phyloP scores from a whole-genome alignment of 2,888 invertebrate genomes.

The Halictus quadricinctus region DNA sequence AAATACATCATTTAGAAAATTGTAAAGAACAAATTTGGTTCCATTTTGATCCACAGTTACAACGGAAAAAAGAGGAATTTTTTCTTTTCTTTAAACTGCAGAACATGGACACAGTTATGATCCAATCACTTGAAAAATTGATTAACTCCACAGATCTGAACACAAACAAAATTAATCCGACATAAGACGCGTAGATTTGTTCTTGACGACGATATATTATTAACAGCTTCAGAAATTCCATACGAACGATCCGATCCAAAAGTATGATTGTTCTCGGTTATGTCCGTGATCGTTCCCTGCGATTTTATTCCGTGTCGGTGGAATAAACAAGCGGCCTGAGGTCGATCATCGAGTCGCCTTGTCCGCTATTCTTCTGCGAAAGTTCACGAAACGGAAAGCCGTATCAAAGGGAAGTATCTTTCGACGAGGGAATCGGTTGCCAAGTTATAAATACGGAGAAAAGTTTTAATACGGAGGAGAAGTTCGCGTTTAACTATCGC shows the following conservation, averaged over 20 bases:
- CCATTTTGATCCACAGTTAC: no score
- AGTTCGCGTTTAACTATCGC: not conserved
- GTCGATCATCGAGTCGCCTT: conserved; percentile 59
- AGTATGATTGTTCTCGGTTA: conserved; percentile 14
- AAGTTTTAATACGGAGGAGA: not conserved
- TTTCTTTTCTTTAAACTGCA: no score
- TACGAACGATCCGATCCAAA: not conserved
- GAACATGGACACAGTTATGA: no score
- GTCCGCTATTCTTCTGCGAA: conserved; percentile 56
- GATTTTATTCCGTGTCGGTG: conserved; percentile 57
- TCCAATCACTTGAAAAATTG: no score
- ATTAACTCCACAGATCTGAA: no score
- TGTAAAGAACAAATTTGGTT: no score
- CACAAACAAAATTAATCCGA: not conserved
- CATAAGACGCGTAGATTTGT: not conserved
- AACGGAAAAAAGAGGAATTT: no score
- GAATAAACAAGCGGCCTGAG: conserved; percentile 54
- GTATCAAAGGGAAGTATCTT: not conserved
- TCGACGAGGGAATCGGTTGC: not conserved
- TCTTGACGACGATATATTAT: not conserved
- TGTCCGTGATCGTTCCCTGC: not conserved
- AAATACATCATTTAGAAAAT: no score
- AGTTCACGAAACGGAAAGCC: conserved; percentile 5
- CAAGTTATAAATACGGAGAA: not conserved
- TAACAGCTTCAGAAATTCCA: not conserved